Conservation (phyloP, 1,140 invertebrate species). For the Pseudoatta argentina region DNA sequence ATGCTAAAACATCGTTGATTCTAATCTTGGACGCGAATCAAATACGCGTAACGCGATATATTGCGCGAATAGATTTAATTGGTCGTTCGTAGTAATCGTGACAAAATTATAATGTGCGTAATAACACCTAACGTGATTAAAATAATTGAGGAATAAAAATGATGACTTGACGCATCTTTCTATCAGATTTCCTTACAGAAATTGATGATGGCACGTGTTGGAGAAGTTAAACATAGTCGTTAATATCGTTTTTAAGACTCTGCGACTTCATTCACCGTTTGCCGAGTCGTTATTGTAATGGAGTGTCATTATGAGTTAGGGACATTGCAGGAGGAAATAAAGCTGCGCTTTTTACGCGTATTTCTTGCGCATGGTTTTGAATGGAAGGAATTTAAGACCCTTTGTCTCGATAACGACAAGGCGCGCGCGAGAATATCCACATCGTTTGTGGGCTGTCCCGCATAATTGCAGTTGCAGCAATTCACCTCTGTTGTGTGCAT, state of each 20-base stretch:
- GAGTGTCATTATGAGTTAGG: constrained; percentile 20
- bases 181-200: background rate
- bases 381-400: constrained; percentile 41
- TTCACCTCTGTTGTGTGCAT: constrained; percentile 75
- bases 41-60: constrained; percentile 39
- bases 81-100: constrained; percentile 14
- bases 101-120: constrained; percentile 34
- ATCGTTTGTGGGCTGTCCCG: constrained; percentile 63
- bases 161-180: background rate
- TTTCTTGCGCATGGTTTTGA: background rate
- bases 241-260: background rate
- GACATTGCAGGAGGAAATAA: constrained; percentile 12
- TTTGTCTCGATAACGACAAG: constrained; percentile 54
- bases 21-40: constrained; percentile 44
- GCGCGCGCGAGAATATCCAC: constrained; percentile 44
- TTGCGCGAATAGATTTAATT: constrained; percentile 48
- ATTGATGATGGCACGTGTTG: background rate
- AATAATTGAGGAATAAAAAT: constrained; percentile 25
- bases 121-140: constrained; percentile 28
- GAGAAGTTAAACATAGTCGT: background rate
- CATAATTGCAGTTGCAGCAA: constrained; percentile 76
- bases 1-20: constrained; percentile 37
- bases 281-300: constrained; percentile 3
- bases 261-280: background rate
- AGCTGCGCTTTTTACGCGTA: constrained; percentile 6